These are phyloP conservation scores for Pteromalus puparum DNA, from an alignment of 1,140 invertebrate genomes.

Conservation along the genomic window DNA sequence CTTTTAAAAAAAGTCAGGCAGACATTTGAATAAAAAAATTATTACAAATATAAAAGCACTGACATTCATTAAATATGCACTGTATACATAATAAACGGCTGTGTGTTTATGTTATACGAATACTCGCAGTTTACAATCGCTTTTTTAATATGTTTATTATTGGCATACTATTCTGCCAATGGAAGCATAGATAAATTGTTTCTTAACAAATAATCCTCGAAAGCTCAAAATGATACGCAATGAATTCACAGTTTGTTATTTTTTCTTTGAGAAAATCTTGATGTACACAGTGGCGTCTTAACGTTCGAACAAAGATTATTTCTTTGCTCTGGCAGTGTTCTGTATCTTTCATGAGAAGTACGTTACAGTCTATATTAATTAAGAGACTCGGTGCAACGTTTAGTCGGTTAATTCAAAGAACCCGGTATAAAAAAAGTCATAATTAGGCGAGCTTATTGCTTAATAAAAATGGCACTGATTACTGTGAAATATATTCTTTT, in stretches of 20 bases:
- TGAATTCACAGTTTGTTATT: slow-evolving; percentile 24
- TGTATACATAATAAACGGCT: slow-evolving; percentile 55
- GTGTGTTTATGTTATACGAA: slow-evolving; percentile 23
- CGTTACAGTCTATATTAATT: slow-evolving; percentile 54
- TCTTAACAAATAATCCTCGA: background rate
- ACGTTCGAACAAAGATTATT: slow-evolving; percentile 27
- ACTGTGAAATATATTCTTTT: slow-evolving; percentile 60
- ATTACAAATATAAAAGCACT: slow-evolving; percentile 54
- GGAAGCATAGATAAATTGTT: slow-evolving; percentile 60
- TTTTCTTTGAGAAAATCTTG: background rate
- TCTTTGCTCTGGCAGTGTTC: slow-evolving; percentile 63
- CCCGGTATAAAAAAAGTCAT: slow-evolving; percentile 53
- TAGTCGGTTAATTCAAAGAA: slow-evolving; percentile 52
- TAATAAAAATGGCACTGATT: slow-evolving; percentile 73
- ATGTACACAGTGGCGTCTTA: slow-evolving; percentile 10
- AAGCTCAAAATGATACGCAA: slow-evolving; percentile 29
- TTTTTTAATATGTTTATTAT: slow-evolving; percentile 58
- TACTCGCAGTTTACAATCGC: slow-evolving; percentile 40
- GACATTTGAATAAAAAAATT: slow-evolving; percentile 52
- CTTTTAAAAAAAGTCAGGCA: slow-evolving; percentile 55
- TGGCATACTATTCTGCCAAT: slow-evolving; percentile 62
- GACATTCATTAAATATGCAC: slow-evolving; percentile 59
- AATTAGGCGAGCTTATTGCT: slow-evolving; percentile 70
- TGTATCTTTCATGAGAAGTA: slow-evolving; percentile 54
- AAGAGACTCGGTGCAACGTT: slow-evolving; percentile 56